Percentiles rank a stretch among this genome's conserved stretches.
Conservation (phyloP, 1,140 invertebrate species). For the Drosophila gunungcola region DNA sequence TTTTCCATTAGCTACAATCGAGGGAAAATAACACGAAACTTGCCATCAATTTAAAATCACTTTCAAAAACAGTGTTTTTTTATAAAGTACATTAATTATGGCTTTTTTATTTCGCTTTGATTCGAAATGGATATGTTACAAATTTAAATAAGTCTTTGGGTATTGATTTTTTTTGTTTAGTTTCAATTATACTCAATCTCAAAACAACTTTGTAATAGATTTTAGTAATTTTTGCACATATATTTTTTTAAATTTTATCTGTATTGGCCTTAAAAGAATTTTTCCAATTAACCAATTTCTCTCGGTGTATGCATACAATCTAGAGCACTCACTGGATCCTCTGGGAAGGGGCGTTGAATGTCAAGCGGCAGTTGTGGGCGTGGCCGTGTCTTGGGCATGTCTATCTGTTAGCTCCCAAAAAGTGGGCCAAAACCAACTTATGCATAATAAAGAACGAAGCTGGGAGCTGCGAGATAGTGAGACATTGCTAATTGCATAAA, state of each 20-base stretch:
- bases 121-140: too few relatives aligned
- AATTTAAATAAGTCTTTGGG: too few relatives aligned
- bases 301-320: conserved; percentile 20
- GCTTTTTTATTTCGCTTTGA: too few relatives aligned
- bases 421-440: conserved; percentile 40
- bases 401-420: conserved; percentile 31
- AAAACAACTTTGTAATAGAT: too few relatives aligned
- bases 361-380: conserved; percentile 48
- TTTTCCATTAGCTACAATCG: conserved; percentile 24
- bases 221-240: too few relatives aligned
- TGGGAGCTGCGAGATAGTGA: conserved; percentile 35
- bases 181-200: too few relatives aligned
- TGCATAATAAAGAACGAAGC: conserved; percentile 45
- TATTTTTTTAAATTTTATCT: not conserved
- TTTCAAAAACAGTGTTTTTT: too few relatives aligned
- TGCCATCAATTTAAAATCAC: too few relatives aligned
- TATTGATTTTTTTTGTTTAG: too few relatives aligned
- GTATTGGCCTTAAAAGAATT: too few relatives aligned
- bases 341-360: conserved; percentile 35
- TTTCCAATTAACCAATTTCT: not conserved
- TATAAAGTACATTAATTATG: too few relatives aligned
- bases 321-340: conserved; percentile 23
- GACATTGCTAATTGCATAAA: conserved; percentile 69
- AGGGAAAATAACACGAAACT: not conserved
- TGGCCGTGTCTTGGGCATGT: conserved; percentile 43